Evolutionary conservation across 2,888 invertebrate species (phyloP), one percentile per base, ranked within the genome.

Genomic region (Julus scandinavius): DNA sequence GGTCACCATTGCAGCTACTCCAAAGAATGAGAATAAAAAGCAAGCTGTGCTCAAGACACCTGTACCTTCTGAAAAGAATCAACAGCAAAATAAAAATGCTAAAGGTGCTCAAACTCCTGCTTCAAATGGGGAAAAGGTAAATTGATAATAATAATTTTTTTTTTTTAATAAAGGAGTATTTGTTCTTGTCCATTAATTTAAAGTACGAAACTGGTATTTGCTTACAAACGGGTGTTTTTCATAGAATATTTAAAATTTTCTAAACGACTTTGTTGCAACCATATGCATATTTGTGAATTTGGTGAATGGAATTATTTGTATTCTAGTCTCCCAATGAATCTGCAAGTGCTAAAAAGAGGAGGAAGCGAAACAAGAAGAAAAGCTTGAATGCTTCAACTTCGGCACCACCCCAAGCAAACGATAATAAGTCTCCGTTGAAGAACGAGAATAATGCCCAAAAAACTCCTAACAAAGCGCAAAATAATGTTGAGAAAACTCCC

Each of bases 251-350:
- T n/a, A n/a, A n/a, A n/a, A n/a, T n/a, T n/a, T n/a, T 49, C 49
- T 49, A 49, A 49, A 7, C 49, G 49, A 49, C 49, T 49, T 49
- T 49, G 5, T 5, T 49, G 49, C 49, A 49, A 49, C 49, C 49
- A 49, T n/a, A 9, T 49, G 49, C 9, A 49, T 49, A 7, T 49
- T 49, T 49, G 9, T 7, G 9, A 49, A 49, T 49, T 13, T 49
- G 49, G 49, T 9, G 49, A 49, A 49, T 49, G 49, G 20, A 63
- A 63, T 63, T 20, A n/a, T 5, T 91, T 91, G 89, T 20, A 20
- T 85, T 17, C 17, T 41, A 86, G 63, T 84, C 54, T 20, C 29
- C 29, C 58, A 83, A 29, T 45, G 85, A 85, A 4, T 85, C 85
- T 17, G 85, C 15, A 29, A 85, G 40, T 85, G 41, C 40, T 1